Conservation (phyloP, 1,140 invertebrate genomes). For the Camponotus vicinus region DNA sequence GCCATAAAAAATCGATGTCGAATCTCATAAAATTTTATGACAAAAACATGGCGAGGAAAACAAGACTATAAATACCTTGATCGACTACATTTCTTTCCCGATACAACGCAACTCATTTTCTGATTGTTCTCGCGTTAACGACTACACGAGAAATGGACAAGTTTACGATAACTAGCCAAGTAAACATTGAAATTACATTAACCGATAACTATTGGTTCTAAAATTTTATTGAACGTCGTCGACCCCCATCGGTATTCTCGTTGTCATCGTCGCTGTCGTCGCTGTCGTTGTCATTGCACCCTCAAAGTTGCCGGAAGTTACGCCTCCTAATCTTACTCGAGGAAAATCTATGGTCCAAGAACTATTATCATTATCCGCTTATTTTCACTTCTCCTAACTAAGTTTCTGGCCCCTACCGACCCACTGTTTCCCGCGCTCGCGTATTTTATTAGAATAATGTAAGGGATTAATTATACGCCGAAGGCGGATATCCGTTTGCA, state of each 20-base stretch:
- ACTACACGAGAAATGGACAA: background rate
- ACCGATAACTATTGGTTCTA: constrained; percentile 13
- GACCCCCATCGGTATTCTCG: background rate
- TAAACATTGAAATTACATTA: constrained; percentile 70
- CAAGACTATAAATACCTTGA: constrained; percentile 28
- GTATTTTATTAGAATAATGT: constrained; percentile 57
- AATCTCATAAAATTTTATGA: background rate
- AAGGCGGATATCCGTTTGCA: constrained; percentile 54
- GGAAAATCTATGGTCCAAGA: constrained; percentile 63
- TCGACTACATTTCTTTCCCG: background rate
- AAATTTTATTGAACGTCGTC: constrained; percentile 61
- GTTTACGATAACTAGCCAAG: constrained; percentile 28
- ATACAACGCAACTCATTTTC: constrained; percentile 4
- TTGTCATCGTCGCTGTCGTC: constrained; percentile 15
- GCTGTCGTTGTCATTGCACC: constrained; percentile 35
- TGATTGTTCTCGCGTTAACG: background rate
- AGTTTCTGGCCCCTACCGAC: constrained; percentile 47
- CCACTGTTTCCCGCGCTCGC: background rate
- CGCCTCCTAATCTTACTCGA: constrained; percentile 50
- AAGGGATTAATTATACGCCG: constrained; percentile 54
- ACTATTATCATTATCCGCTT: constrained; percentile 71
- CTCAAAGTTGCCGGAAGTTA: constrained; percentile 67
- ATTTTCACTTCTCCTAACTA: constrained; percentile 72
- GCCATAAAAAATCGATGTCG: constrained; percentile 13
- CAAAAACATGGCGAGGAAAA: background rate